Evolutionary conservation across 2,113 vertebrate species (phyloP).

Genomic region (Fregetta grallaria): DNA sequence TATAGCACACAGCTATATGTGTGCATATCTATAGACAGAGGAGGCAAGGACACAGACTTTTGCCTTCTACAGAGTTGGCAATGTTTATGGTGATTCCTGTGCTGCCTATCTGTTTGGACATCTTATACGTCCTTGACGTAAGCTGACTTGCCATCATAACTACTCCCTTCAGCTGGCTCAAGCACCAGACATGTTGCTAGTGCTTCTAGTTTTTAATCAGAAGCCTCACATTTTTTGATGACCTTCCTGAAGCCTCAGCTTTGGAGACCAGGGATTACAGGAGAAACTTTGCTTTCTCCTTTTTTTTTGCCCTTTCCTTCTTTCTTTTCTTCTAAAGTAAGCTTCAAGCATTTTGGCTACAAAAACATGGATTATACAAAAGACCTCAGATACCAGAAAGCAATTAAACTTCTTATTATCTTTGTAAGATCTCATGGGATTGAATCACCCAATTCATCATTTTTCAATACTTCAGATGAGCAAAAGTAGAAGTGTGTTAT

Average conservation of each 20-base stretch:
- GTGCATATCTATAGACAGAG: neutral
- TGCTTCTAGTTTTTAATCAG: neutral
- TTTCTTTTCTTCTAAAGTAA: neutral
- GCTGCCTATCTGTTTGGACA: neutral
- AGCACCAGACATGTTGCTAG: neutral
- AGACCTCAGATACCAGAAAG: neutral
- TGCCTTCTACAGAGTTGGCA: neutral
- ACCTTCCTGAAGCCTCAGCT: neutral
- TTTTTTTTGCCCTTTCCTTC: neutral
- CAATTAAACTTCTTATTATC: neutral
- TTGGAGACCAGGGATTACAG: neutral
- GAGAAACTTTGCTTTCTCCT: neutral
- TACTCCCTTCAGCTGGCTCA: neutral
- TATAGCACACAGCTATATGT: neutral
- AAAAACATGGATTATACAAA: neutral
- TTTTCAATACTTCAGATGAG: neutral
- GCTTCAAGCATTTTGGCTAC: neutral
- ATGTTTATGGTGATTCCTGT: neutral
- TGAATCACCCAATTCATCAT: neutral
- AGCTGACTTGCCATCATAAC: neutral
- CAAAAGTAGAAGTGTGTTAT: neutral
- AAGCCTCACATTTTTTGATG: neutral
- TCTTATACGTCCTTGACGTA: neutral
- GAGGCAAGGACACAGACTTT: neutral
- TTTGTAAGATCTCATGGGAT: neutral